Evolutionary conservation across 2,888 invertebrate genomes (phyloP).

Genomic region (Cabera pusaria): DNA sequence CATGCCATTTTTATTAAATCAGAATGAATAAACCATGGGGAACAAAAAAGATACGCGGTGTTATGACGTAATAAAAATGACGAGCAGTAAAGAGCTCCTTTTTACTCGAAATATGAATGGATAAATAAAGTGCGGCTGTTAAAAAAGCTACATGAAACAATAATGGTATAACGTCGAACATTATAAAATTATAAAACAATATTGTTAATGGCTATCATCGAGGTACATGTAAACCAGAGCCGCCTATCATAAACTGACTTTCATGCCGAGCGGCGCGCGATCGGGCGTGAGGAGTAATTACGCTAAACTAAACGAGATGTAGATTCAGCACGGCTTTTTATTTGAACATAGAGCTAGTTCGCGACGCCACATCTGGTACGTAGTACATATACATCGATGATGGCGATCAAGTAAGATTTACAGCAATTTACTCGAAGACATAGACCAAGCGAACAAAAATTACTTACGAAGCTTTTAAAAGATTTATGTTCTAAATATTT

Average conservation of each 20-base stretch:
- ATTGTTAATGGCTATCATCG: conserved; percentile 8
- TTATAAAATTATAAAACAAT: conserved; percentile 9
- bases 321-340: too few relatives aligned
- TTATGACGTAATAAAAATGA: conserved; percentile 20
- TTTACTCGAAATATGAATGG: conserved; percentile 11
- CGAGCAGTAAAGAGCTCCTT: conserved; percentile 16
- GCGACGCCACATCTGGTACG: too few relatives aligned
- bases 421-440: neutral
- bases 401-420: too few relatives aligned
- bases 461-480: too few relatives aligned
- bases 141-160: conserved; percentile 9
- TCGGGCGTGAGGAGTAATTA: too few relatives aligned
- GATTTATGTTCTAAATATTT: too few relatives aligned
- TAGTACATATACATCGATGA: too few relatives aligned
- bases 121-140: conserved; percentile 11
- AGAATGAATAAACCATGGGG: conserved; percentile 17
- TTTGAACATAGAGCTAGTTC: too few relatives aligned
- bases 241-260: too few relatives aligned
- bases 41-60: conserved; percentile 11
- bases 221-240: too few relatives aligned
- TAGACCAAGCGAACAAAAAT: neutral
- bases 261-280: too few relatives aligned
- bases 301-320: too few relatives aligned
- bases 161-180: conserved; percentile 3
- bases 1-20: neutral